Percentiles rank a stretch among this genome's conserved stretches.
Evolutionary conservation across 2,113 vertebrate genomes (phyloP).

Genomic region (Chaetura pelagica): DNA sequence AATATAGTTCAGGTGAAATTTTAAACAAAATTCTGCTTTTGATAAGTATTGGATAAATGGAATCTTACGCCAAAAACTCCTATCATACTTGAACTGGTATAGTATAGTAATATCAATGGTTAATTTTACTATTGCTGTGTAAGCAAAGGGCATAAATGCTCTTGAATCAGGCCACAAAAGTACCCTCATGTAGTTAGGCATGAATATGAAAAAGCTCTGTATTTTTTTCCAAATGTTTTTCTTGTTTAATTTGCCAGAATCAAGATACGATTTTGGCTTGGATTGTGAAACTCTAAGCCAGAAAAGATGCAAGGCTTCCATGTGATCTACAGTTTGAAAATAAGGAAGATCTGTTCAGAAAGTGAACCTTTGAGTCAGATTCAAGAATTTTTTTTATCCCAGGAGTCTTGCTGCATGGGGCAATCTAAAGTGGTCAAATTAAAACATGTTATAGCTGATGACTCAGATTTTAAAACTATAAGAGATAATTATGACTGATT

Average conservation of each 20-base stretch:
- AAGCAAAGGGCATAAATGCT: constrained; percentile 34
- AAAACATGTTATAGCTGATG: neutral
- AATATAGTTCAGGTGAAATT: neutral
- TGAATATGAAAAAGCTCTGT: constrained; percentile 60
- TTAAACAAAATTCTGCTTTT: neutral
- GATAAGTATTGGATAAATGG: neutral
- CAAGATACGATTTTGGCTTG: constrained; percentile 62
- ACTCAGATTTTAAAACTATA: neutral
- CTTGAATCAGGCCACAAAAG: constrained; percentile 39
- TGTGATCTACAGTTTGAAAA: constrained; percentile 56
- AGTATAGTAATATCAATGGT: neutral
- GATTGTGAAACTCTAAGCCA: constrained; percentile 35
- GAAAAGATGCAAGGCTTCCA: constrained; percentile 41
- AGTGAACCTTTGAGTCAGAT: neutral
- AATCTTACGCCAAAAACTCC: neutral
- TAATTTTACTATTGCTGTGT: neutral
- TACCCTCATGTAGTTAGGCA: constrained; percentile 18
- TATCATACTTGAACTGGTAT: neutral
- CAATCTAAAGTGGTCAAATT: neutral
- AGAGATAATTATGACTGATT: neutral
- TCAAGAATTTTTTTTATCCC: neutral
- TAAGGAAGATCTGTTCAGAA: constrained; percentile 52
- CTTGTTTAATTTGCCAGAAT: constrained; percentile 53
- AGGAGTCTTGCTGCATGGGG: neutral
- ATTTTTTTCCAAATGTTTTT: constrained; percentile 62